These are phyloP conservation scores for Eurytoma adleriae DNA, from an alignment of 2,888 invertebrate genomes.

Conservation along the genomic window DNA sequence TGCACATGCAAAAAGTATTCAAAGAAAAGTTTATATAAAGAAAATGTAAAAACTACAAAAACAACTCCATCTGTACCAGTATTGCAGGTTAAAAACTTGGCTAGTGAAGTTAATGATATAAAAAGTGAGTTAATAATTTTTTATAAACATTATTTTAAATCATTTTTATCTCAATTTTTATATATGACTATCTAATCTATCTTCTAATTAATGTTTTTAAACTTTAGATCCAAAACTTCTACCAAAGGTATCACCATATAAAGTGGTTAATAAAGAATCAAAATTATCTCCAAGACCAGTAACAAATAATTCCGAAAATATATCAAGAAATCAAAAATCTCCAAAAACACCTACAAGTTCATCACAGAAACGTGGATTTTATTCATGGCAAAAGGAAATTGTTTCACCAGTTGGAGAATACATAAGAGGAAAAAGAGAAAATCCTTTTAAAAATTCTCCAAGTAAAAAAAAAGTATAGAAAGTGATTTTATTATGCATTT, in stretches of 20 bases:
- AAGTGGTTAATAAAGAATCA: constrained; percentile 10
- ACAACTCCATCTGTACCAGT: not conserved
- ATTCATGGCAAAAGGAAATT: constrained; percentile 53
- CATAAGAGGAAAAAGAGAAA: constrained; percentile 56
- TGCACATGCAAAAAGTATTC: constrained; percentile 46
- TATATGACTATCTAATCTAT: not conserved
- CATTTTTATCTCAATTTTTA: not conserved
- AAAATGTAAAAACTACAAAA: constrained; percentile 28
- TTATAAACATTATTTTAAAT: constrained; percentile 3
- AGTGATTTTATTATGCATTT: constrained; percentile 1
- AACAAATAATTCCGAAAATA: constrained; percentile 30
- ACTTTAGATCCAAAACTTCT: constrained; percentile 12
- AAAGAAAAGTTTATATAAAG: constrained; percentile 29
- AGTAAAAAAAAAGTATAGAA: constrained; percentile 44
- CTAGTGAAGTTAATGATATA: not conserved
- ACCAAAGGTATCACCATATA: not conserved
- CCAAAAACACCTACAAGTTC: constrained; percentile 26
- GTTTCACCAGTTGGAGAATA: constrained; percentile 60
- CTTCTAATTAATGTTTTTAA: not conserved
- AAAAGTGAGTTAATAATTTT: constrained; percentile 27
- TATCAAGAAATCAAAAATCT: constrained; percentile 39
- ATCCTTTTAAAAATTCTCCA: constrained; percentile 55
- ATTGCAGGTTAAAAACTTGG: not conserved
- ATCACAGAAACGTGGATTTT: constrained; percentile 32
- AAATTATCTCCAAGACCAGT: constrained; percentile 41